Evolutionary conservation across 2,797 vertebrate species (phyloP).

Genomic region (Geotria australis): DNA sequence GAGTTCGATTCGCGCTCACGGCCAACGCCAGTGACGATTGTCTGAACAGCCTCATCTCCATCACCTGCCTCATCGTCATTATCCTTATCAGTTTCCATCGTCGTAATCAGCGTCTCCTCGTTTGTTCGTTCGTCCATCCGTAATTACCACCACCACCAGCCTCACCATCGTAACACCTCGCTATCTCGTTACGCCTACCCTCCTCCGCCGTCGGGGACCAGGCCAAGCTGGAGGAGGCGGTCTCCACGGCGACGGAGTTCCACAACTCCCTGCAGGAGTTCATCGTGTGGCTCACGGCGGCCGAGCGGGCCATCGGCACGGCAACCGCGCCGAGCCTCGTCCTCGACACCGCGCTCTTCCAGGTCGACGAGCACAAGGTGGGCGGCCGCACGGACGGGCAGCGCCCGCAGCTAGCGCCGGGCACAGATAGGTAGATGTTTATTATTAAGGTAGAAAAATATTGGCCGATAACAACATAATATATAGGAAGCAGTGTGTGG

Average conservation of each 20-base stretch:
- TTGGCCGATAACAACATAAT: no score
- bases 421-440: no score
- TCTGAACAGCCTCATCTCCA: no score
- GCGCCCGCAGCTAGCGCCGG: background rate
- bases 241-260: constrained; percentile 59
- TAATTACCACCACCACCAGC: no score
- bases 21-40: no score
- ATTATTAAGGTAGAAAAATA: no score
- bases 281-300: constrained; percentile 91
- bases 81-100: no score
- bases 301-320: constrained; percentile 67
- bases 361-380: constrained; percentile 98
- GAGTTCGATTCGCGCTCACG: no score
- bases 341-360: constrained; percentile 80
- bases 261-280: constrained; percentile 93
- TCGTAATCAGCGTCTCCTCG: no score
- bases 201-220: constrained; percentile 7
- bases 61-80: no score
- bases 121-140: no score
- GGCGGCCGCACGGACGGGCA: constrained; percentile 5
- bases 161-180: background rate
- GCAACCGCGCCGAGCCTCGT: constrained; percentile 75
- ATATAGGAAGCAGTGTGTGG: no score
- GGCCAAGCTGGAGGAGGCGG: constrained; percentile 75
- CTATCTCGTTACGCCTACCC: background rate